A percentile compares a stretch with the other conserved stretches of the same genome.
Conservation (phyloP, 1,140 invertebrate species). For the Telenomus remus region DNA sequence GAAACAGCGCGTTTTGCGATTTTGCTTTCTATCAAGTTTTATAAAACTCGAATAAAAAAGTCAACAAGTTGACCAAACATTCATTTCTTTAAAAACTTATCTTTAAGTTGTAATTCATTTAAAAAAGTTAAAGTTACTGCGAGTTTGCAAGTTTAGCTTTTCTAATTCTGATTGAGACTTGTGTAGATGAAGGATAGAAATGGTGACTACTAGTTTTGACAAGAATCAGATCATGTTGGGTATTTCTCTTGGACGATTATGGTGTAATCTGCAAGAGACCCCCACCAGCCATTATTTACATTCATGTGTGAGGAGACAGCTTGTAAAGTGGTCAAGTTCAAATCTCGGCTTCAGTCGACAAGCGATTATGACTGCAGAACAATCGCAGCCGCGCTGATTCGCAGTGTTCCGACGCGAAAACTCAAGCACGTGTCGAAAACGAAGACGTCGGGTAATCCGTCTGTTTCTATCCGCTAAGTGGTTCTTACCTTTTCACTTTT, state of each 20-base stretch:
- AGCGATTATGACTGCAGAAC: constrained; percentile 62
- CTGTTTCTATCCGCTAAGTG: background rate
- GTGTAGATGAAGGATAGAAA: no score
- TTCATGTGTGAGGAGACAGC: constrained; percentile 49
- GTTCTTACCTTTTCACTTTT: no score
- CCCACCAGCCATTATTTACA: constrained; percentile 34
- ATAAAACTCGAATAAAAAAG: constrained; percentile 21
- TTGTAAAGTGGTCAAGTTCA: constrained; percentile 70
- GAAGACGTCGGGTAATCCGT: background rate
- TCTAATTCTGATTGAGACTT: no score
- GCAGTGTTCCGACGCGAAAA: background rate
- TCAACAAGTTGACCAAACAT: background rate
- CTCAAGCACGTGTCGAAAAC: background rate
- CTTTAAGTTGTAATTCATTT: no score
- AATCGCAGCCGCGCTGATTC: constrained; percentile 23
- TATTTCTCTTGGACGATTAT: constrained; percentile 48
- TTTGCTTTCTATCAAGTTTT: constrained; percentile 63
- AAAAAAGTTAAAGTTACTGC: no score
- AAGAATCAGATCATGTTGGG: background rate
- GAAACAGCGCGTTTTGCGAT: constrained; percentile 29
- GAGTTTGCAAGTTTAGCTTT: no score
- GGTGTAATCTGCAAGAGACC: constrained; percentile 58
- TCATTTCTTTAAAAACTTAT: no score
- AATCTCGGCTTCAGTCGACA: constrained; percentile 66
- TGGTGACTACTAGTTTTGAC: no score